Evolutionary conservation across 2,888 invertebrate genomes (phyloP), one percentile per base, ranked within the genome.

Genomic region (Scaptomyza cyrtandrae): DNA sequence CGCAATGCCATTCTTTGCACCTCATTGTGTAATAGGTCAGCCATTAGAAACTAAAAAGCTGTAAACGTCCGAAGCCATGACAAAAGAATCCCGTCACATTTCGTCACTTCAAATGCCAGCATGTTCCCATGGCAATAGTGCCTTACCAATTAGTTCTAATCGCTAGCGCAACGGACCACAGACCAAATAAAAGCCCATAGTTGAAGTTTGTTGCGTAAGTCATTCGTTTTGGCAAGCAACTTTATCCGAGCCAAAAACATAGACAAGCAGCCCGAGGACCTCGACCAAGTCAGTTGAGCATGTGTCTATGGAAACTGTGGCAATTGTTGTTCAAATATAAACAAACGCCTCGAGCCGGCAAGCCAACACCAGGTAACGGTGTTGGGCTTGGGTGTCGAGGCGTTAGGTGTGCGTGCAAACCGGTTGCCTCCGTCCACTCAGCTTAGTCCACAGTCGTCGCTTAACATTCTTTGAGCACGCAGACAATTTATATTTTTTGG

Each of bases 311-410:
- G 83, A 80, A 84, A 84, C 83, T 83, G 83, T 75, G 58, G 80
- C 75, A 84, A 84, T 80, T 84, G 83, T 84, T 84, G 67, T 84
- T 84, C 77, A 79, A 84, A 85, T 68, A 79, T 84, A 84, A 84
- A 84, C 85, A 84, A 80, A 77, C 57, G 57, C 56, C 16, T 64
- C 55, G 53, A 54, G 68, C 57, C 66, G 69, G 59, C 46, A 66
- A 66, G 59, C 48, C 58, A 59, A 54, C 41, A 41, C 41, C 41
- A 61, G 70, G 64, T 75, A 80, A 81, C 81, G 78, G 71, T 75
- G 59, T 58, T 60, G 64, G 54, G 74, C 73, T 69, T 74, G 73
- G 75, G 50, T 60, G 68, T 68, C 48, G 41, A 35, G 55, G 57
- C 43, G 58, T 63, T 62, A 48, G 57, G 35, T 58, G 58, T 63